These are phyloP conservation scores for Onychomys arenicola DNA, from an alignment of 2,797 vertebrate species.

Conservation along the genomic window DNA sequence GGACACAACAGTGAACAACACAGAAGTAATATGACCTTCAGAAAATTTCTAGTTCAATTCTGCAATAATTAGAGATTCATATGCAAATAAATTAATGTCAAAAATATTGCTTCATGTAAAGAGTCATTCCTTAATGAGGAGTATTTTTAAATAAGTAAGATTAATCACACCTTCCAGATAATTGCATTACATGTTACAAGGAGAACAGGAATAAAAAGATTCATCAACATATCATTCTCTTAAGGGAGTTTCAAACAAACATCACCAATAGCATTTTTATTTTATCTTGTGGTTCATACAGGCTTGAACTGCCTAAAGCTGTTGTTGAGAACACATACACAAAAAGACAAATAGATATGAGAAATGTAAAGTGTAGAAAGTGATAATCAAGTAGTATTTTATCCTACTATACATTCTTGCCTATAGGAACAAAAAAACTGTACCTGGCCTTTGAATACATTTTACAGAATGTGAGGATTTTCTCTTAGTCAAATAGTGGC, in stretches of 20 bases:
- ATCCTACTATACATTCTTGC: neutral
- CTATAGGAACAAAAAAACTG: neutral
- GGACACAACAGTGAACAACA: neutral
- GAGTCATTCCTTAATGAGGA: slow-evolving; percentile 30
- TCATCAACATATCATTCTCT: slow-evolving; percentile 48
- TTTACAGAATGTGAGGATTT: neutral
- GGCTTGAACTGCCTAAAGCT: slow-evolving; percentile 38
- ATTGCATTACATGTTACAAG: slow-evolving; percentile 54
- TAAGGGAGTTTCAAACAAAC: slow-evolving; percentile 58
- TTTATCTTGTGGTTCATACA: slow-evolving; percentile 12
- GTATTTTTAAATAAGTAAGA: slow-evolving; percentile 68
- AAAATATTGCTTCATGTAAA: slow-evolving; percentile 45
- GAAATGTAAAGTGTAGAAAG: neutral
- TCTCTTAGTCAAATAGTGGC: neutral
- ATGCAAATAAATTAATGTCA: slow-evolving; percentile 68
- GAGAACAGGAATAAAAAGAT: slow-evolving; percentile 53
- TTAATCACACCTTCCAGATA: slow-evolving; percentile 38
- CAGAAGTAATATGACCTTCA: neutral
- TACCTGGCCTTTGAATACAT: neutral
- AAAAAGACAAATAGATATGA: neutral
- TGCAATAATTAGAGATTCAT: slow-evolving; percentile 60
- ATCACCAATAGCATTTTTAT: slow-evolving; percentile 32
- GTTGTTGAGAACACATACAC: slow-evolving; percentile 7
- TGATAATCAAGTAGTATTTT: neutral
- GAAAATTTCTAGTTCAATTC: slow-evolving; percentile 65